A percentile compares a stretch with the other conserved stretches of the same genome.
Evolutionary conservation across 2,113 vertebrate species (phyloP).

Genomic region (Mystacornis crossleyi): DNA sequence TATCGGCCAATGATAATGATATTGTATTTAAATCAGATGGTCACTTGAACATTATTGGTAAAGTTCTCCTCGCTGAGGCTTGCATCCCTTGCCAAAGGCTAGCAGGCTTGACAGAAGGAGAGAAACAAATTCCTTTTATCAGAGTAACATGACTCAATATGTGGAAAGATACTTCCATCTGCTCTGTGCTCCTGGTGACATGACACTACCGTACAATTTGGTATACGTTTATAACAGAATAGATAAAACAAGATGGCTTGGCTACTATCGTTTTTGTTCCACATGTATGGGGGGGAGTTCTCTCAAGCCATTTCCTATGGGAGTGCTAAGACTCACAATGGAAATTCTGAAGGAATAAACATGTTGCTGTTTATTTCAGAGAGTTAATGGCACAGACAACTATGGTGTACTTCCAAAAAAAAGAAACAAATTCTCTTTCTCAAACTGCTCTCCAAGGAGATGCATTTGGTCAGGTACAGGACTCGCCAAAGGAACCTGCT

Average conservation of each 20-base stretch:
- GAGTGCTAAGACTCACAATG: not conserved
- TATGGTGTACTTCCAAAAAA: not conserved
- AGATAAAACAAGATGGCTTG: conserved; percentile 3
- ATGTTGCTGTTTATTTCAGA: not conserved
- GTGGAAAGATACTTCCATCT: conserved; percentile 65
- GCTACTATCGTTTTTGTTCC: not conserved
- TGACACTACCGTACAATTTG: conserved; percentile 25
- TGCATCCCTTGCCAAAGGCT: conserved; percentile 32
- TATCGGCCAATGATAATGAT: not conserved
- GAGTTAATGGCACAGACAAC: not conserved
- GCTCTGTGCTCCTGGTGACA: conserved; percentile 60
- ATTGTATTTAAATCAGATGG: conserved; percentile 15
- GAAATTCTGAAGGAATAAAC: not conserved
- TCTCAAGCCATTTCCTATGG: not conserved
- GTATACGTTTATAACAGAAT: conserved; percentile 23
- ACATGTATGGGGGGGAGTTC: not conserved
- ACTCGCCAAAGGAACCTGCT: not conserved
- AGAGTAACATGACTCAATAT: conserved; percentile 54
- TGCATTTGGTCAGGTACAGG: not conserved
- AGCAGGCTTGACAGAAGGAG: conserved; percentile 36
- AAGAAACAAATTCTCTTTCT: not conserved
- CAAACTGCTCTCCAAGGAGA: not conserved
- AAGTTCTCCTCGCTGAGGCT: conserved; percentile 8
- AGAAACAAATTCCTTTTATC: conserved; percentile 52
- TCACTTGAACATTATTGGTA: conserved; percentile 18